Conservation (phyloP, 2,113 vertebrate genomes). For the Hystrix brachyura region DNA sequence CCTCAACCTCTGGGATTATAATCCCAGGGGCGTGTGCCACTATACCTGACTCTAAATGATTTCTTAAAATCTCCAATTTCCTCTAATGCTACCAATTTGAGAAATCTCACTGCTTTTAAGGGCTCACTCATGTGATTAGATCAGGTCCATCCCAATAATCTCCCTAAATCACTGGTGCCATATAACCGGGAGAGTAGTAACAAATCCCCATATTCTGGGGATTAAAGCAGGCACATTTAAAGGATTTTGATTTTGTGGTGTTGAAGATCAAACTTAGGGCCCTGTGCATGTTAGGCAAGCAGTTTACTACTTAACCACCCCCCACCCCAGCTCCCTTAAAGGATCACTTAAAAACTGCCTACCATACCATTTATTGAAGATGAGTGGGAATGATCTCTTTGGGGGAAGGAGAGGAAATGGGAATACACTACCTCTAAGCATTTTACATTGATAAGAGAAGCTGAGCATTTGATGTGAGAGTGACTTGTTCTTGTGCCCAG, state of each 20-base stretch:
- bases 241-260: background rate
- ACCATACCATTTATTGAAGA: constrained; percentile 28
- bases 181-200: background rate
- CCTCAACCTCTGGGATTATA: background rate
- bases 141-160: background rate
- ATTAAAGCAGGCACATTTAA: background rate
- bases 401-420: background rate
- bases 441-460: constrained; percentile 24
- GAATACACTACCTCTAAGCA: constrained; percentile 14
- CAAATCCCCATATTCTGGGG: constrained; percentile 7
- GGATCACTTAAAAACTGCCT: constrained; percentile 54
- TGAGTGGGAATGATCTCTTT: background rate
- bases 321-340: background rate
- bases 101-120: constrained; percentile 28
- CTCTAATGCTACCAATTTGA: background rate
- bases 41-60: background rate
- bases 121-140: background rate
- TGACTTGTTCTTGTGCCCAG: background rate
- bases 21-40: background rate
- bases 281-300: background rate
- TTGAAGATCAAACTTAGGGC: background rate
- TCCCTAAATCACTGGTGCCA: background rate
- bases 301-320: background rate
- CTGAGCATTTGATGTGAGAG: background rate
- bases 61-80: constrained; percentile 26